Base-by-base conservation (phyloP, 2,113 vertebrate genomes). In the Opisthocomus hoazin region DNA sequence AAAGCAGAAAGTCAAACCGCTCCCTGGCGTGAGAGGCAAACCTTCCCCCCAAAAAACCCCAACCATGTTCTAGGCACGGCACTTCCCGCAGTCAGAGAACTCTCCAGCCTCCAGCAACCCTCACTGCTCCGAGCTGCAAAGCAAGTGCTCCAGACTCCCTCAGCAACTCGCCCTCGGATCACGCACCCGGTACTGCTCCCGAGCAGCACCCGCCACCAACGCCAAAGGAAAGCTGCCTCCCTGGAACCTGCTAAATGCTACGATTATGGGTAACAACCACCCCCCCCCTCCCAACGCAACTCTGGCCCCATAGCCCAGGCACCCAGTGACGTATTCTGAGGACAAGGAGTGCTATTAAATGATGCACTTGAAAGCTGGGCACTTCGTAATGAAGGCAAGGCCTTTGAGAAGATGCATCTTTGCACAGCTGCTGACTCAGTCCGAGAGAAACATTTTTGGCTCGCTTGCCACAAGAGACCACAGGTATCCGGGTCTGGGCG, bases 391-490 rank as follows among this genome's bases (percentile, higher is more conserved):
- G 18, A 41, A 50, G 41, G 32, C 63, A 56, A 81, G 16, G 46
- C 1, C 63, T 71, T 26, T 39, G 57, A 84, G 74, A 41, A 90
- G 78, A 37, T 3, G 5, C 34, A 14, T 61, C 68, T 80, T 27
- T 84, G 77, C 57, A 27, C n/a, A 51, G 85, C 70, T 74, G 58
- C 68, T 94, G 92, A 89, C 68, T 87, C 83, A 77, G 63, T 20
- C 51, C 7, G 43, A 74, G 29, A 94, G 45, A 70, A 87, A 41
- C 46, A 8, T 39, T 79, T 56, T 26, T 63, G 84, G 75, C 37
- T 77, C 7, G 3, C 41, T 51, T 27, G 78, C 85, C 77, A 39
- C 48, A 21, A 29, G 58, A 89, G 77, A 92, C 81, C 89, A 56
- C 66, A 60, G 41, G 39, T 34, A 50, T 61, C 65, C 3, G 16